Base-by-base conservation (phyloP, 1,140 invertebrate species). In the Pseudomyrmex cubaensis region DNA sequence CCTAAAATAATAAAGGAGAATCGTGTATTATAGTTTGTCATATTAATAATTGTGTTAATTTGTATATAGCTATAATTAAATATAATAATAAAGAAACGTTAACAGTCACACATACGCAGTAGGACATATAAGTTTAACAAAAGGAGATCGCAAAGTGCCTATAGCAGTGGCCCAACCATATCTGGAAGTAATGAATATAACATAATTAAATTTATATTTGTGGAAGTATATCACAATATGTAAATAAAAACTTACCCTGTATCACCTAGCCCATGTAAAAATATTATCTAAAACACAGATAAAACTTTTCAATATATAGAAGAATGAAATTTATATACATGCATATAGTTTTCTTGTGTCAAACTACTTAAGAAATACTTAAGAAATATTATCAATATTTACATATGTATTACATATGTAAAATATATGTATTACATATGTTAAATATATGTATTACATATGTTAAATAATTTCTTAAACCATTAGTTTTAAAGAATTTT, bases 101-200 rank as follows among this genome's bases (percentile, higher is more conserved):
- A 63, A 54, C 66, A 75, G n/a, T 17, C 20, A 67, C 69, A 95
- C 96, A 95, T 95, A 97, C 94, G 98, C 98, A 87, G 98, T 99
- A 9, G 98, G 98, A 94, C 98, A 99, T 82, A 99, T 97, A 84
- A 99, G 97, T 95, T 99, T 99, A 87, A 98, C 96, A 92, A 98
- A 96, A 25, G 98, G 95, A 17, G 97, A 96, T 90, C 97, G 96
- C 48, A 99, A 96, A 61, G 96, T 95, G 78, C 95, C 97, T 92
- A 99, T 96, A 2, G 97, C 96, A 89, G 96, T 97, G 20, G 98
- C 97, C 98, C 98, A 99, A 63, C 98, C 98, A 96, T 98, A 97
- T 13, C 98, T 99, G 91, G 72, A 95, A 95, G 70, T 46, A 44
- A 54, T 72, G 59, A 61, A 4, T 74, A 44, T 17, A 48, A 62